phyloP scores from a whole-genome alignment of 1,140 invertebrate genomes.

The Neelides sp. region DNA sequence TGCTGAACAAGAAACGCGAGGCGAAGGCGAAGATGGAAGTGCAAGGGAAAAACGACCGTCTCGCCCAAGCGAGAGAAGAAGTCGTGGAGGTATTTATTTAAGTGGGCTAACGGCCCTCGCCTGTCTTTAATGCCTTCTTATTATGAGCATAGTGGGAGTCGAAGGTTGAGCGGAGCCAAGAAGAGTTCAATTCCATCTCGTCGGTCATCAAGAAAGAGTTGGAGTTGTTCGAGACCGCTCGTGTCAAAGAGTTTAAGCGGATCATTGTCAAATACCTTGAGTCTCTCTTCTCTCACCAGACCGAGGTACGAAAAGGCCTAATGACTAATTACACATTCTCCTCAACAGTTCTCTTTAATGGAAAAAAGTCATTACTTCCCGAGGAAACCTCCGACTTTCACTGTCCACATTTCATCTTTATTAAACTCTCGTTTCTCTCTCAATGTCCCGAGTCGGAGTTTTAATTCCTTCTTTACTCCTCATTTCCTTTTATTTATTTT shows the following conservation, averaged over 20 bases:
- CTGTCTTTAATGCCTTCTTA: background rate
- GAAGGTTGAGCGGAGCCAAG: constrained; percentile 88
- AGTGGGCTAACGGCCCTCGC: background rate
- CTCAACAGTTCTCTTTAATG: no score
- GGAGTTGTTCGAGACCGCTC: constrained; percentile 74
- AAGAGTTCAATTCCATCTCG: constrained; percentile 93
- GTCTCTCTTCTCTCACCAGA: constrained; percentile 84
- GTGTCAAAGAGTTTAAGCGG: constrained; percentile 81
- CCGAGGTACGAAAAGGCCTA: no score
- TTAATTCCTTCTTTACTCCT: background rate
- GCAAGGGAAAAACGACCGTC: constrained; percentile 71
- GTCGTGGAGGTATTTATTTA: constrained; percentile 62
- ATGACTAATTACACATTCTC: no score
- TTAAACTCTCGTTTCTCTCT: no score
- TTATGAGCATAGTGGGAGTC: constrained; percentile 61
- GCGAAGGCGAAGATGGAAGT: constrained; percentile 83
- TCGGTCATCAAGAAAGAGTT: constrained; percentile 92
- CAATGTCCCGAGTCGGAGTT: no score
- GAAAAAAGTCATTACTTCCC: no score
- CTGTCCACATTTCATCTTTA: no score
- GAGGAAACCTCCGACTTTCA: no score
- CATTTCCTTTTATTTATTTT: constrained; percentile 1
- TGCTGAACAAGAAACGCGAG: constrained; percentile 86
- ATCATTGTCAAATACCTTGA: constrained; percentile 85
- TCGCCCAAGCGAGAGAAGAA: constrained; percentile 75